Base-by-base conservation (phyloP, 2,888 invertebrate species). In the Alviniconcha strummeri region DNA sequence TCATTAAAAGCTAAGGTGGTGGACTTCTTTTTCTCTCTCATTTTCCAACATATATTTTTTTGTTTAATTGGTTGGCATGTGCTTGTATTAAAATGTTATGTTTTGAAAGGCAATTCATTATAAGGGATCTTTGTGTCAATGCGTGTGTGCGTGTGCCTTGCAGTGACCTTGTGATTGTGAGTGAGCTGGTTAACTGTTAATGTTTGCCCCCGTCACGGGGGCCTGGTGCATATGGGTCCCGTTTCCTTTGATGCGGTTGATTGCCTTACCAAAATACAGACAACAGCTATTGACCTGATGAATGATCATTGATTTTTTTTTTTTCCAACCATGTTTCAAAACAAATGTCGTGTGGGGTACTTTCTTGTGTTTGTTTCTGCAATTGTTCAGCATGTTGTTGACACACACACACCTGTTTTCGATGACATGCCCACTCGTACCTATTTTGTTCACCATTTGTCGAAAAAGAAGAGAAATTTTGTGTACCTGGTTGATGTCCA, bases 221-320 rank as follows among this genome's bases (percentile, higher is more conserved):
- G 57, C 52, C 36, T 64, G 78, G 78, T 78, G 78, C 78, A 78
- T 15, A 78, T 78, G 78, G 60, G n/a, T 57, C 64, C 78, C 19
- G 60, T 78, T 78, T n/a, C 52, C 78, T 78, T 64, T 64, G 78
- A 78, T 78, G 78, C 57, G 78, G 60, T 78, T 78, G 78, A 78
- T 78, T 78, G 78, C 78, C 78, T 78, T 78, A 78, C n/a, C 60
- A n/a, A 75, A 11, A 78, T 64, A 78, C n/a, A 75, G 9, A 64
- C 60, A 64, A 13, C 60, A 77, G 9, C 36, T 57, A 77, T 57
- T n/a, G 69, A 56, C 64, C 64, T 60, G 15, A 78, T 75, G 75
- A 78, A 60, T 60, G 60, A 60, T 13, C 60, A 8, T 13, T 36
- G 36, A 36, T 13, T 60, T 13, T 13, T 78, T 13, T 60, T 13